Evolutionary conservation across 2,888 invertebrate genomes (phyloP).

Genomic region (Caenorhabditis sp.): DNA sequence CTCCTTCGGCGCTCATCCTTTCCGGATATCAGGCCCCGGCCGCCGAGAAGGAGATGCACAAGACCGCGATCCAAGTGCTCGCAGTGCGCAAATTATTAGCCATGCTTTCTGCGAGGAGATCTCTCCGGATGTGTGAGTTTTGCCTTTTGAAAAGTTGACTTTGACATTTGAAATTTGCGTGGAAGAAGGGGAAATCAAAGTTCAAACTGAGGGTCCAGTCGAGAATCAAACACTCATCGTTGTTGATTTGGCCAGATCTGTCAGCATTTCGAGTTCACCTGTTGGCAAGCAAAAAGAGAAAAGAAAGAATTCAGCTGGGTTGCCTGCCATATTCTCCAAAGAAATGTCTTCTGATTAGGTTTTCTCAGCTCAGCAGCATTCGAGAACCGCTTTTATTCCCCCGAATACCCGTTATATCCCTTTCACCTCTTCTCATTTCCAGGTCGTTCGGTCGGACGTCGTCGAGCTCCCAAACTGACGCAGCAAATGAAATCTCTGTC

Average conservation of each 20-base stretch:
- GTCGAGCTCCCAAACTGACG: constrained; percentile 80
- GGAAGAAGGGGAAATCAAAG: not conserved
- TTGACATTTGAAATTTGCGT: not conserved
- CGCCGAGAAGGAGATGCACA: constrained; percentile 48
- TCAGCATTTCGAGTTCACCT: constrained; percentile 30
- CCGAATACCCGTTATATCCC: not conserved
- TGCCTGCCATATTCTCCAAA: constrained; percentile 2
- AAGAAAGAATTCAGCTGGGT: constrained; percentile 15
- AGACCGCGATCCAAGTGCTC: constrained; percentile 54
- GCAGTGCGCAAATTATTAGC: constrained; percentile 55
- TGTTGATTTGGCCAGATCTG: not conserved
- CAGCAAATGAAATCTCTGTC: constrained; percentile 83
- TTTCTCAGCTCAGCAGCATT: not conserved
- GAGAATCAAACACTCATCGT: not conserved
- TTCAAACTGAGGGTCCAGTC: not conserved
- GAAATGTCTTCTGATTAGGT: not conserved
- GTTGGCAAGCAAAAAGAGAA: not conserved
- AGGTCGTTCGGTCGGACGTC: constrained; percentile 72
- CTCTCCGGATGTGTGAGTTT: constrained; percentile 61
- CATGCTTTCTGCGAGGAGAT: constrained; percentile 63
- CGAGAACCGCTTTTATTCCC: not conserved
- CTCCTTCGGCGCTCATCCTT: constrained; percentile 45
- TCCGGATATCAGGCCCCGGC: constrained; percentile 45
- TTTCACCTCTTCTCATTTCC: constrained; percentile 12
- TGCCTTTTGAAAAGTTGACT: not conserved